Evolutionary conservation across 2,888 invertebrate genomes (phyloP).

Genomic region (Hanleya hanleyi): DNA sequence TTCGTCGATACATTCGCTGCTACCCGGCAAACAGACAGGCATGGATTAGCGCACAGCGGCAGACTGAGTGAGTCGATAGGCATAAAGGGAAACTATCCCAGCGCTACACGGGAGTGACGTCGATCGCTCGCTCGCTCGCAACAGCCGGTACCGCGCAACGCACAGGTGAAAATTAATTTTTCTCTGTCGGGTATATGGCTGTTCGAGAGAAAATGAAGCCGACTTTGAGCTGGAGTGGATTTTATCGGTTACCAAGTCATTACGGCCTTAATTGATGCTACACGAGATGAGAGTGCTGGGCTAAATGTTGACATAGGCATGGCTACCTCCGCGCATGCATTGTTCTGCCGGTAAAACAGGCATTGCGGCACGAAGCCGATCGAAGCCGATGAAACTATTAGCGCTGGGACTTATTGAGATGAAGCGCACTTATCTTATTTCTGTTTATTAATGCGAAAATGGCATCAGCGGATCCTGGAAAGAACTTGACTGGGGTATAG

Average conservation of each 20-base stretch:
- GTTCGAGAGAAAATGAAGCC: not conserved
- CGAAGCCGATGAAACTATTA: constrained; percentile 1
- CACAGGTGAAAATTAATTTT: constrained; percentile 5
- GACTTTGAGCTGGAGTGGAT: not conserved
- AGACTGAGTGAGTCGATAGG: not conserved
- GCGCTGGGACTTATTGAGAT: not conserved
- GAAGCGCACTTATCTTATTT: constrained; percentile 2
- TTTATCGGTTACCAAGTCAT: constrained; percentile 1
- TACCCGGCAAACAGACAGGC: too few relatives aligned
- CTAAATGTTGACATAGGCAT: not conserved
- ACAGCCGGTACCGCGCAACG: not conserved
- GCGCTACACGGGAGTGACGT: not conserved
- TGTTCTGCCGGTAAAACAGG: not conserved
- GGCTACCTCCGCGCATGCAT: not conserved
- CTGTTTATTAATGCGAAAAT: constrained; percentile 9
- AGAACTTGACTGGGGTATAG: not conserved
- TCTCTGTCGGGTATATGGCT: not conserved
- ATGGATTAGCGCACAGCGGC: too few relatives aligned
- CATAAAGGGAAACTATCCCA: not conserved
- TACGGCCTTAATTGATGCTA: constrained; percentile 8
- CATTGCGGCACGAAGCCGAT: not conserved
- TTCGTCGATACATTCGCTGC: not conserved
- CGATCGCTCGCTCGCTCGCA: too few relatives aligned
- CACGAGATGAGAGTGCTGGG: not conserved
- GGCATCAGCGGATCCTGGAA: not conserved